These are phyloP conservation scores for Sesia bembeciformis DNA, from an alignment of 2,888 invertebrate species.

Conservation along the genomic window DNA sequence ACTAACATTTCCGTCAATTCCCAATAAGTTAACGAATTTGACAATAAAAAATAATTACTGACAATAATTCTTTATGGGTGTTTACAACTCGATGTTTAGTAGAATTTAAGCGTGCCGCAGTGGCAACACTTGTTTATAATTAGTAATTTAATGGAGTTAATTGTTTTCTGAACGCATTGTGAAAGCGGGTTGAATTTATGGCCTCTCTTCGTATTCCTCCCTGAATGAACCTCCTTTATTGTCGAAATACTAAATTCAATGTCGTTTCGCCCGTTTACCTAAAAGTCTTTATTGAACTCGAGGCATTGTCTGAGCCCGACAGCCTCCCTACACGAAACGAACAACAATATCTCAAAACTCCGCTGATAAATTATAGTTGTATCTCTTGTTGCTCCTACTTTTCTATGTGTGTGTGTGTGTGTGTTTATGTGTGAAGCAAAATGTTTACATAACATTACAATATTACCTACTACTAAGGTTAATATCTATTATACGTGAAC, in stretches of 20 bases:
- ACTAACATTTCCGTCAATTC: conserved; percentile 54
- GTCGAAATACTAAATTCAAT: conserved; percentile 5
- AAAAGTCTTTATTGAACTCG: conserved; percentile 5
- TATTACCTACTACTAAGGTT: not conserved
- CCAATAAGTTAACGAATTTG: conserved; percentile 34
- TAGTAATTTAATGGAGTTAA: conserved; percentile 19
- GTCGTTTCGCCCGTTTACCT: conserved; percentile 9
- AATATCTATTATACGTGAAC: too few relatives aligned
- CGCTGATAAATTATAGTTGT: conserved; percentile 4
- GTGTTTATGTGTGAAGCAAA: conserved; percentile 1
- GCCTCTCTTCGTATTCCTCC: too few relatives aligned
- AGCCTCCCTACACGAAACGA: conserved; percentile 15
- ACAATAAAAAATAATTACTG: conserved; percentile 38
- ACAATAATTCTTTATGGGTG: conserved; percentile 39
- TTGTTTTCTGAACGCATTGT: conserved; percentile 5
- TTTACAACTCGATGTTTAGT: conserved; percentile 49
- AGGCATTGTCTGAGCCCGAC: conserved; percentile 40
- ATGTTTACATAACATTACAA: conserved; percentile 5
- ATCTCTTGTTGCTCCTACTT: conserved; percentile 5
- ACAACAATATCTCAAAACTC: not conserved
- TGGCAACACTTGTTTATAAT: conserved; percentile 2
- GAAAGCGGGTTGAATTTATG: too few relatives aligned
- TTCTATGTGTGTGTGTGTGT: conserved; percentile 1
- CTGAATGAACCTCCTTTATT: conserved; percentile 1
- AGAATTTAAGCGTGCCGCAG: conserved; percentile 26